Conservation (phyloP, 2,113 vertebrate genomes). For the Coracopsis vasa region DNA sequence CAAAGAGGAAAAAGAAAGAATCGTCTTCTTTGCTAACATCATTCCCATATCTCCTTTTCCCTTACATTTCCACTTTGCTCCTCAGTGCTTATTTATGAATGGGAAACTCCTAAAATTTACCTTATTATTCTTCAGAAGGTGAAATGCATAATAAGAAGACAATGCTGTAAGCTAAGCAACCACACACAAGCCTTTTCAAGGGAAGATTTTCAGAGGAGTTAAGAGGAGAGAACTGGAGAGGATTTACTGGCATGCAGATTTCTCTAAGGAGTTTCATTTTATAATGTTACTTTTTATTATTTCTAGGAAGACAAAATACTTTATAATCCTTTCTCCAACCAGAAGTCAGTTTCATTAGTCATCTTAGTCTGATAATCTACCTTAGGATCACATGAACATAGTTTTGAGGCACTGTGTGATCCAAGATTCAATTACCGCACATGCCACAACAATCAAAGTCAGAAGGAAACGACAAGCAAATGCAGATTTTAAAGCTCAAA, state of each 20-base stretch:
- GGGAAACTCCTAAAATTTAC: neutral
- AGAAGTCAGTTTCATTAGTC: neutral
- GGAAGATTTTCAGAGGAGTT: slow-evolving; percentile 11
- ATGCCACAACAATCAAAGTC: neutral
- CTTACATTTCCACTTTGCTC: neutral
- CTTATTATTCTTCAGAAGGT: slow-evolving; percentile 44
- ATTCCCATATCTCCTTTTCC: neutral
- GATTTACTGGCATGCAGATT: neutral
- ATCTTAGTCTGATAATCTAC: neutral
- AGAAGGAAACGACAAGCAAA: neutral
- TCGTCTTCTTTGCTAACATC: neutral
- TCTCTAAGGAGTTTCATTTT: neutral
- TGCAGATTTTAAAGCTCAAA: neutral
- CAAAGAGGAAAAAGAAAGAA: neutral
- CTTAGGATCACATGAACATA: neutral
- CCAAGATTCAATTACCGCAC: neutral
- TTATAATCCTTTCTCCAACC: neutral
- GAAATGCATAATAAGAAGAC: slow-evolving; percentile 21
- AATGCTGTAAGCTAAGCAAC: slow-evolving; percentile 46
- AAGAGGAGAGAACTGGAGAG: neutral
- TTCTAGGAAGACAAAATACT: neutral
- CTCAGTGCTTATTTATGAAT: neutral
- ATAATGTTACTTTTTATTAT: neutral
- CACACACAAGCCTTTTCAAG: neutral
- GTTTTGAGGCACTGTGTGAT: neutral